A percentile compares a stretch with the other conserved stretches of the same genome.
Conservation (phyloP, 2,888 invertebrate species). For the Phyllotreta cruciferae region DNA sequence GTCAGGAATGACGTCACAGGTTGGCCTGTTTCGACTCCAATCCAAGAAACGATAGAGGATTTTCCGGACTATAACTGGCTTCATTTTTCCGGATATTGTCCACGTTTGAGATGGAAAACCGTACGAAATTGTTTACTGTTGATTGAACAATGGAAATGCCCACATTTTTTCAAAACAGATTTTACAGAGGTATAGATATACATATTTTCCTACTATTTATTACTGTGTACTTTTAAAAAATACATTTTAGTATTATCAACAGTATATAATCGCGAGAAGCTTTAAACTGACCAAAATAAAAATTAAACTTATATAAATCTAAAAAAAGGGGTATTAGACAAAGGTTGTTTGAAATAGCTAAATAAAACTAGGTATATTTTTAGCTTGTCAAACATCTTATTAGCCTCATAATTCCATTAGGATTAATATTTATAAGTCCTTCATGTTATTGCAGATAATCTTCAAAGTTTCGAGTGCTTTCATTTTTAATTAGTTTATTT, state of each 20-base stretch:
- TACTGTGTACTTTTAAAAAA: no score
- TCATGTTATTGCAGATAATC: neutral
- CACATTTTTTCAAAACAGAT: no score
- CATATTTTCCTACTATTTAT: neutral
- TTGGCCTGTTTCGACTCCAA: conserved; percentile 34
- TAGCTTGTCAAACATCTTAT: conserved; percentile 1
- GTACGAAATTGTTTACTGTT: conserved; percentile 17
- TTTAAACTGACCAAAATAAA: no score
- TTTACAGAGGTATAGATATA: no score
- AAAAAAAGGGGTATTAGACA: no score
- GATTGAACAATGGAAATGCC: neutral
- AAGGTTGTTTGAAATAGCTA: neutral
- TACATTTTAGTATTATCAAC: no score
- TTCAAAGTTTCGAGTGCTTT: neutral
- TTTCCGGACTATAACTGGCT: conserved; percentile 30
- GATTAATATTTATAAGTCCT: neutral
- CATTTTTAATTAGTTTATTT: neutral
- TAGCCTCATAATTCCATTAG: neutral
- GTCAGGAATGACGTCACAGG: conserved; percentile 37
- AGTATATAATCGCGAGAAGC: no score
- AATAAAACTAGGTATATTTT: neutral
- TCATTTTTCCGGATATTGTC: conserved; percentile 33
- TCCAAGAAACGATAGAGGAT: conserved; percentile 34
- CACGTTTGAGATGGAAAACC: conserved; percentile 11
- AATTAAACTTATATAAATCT: no score